These are phyloP conservation scores for Erebia palarica DNA, from an alignment of 2,888 invertebrate genomes.

Conservation along the genomic window DNA sequence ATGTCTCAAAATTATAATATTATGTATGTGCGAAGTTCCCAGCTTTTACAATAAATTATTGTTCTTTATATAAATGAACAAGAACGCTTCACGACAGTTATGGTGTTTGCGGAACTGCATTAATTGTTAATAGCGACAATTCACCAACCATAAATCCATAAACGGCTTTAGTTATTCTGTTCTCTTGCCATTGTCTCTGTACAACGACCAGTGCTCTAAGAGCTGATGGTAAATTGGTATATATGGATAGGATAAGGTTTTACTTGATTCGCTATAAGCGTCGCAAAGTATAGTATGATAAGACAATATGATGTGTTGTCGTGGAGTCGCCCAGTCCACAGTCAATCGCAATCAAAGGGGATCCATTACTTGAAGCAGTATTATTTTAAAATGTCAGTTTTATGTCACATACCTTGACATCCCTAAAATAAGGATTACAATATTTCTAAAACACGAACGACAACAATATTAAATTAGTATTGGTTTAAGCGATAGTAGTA, in stretches of 20 bases:
- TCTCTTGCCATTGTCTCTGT: constrained; percentile 36
- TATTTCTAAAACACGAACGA: too few relatives aligned
- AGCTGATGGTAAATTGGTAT: neutral
- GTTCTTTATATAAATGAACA: constrained; percentile 24
- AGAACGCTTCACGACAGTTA: constrained; percentile 32
- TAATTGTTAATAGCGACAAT: constrained; percentile 39
- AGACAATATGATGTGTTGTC: too few relatives aligned
- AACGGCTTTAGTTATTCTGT: constrained; percentile 37
- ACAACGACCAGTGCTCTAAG: constrained; percentile 6
- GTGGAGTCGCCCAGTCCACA: too few relatives aligned
- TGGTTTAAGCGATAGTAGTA: too few relatives aligned
- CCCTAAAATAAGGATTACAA: too few relatives aligned
- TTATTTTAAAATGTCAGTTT: too few relatives aligned
- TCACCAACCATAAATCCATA: constrained; percentile 38
- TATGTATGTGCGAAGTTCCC: constrained; percentile 1
- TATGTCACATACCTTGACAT: too few relatives aligned
- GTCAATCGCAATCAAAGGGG: too few relatives aligned
- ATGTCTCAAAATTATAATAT: neutral
- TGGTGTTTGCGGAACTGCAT: constrained; percentile 38
- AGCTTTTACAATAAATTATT: neutral
- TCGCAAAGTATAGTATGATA: neutral
- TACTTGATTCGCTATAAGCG: too few relatives aligned
- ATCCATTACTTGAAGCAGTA: too few relatives aligned
- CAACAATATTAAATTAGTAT: too few relatives aligned
- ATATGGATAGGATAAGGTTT: too few relatives aligned